A percentile compares a stretch with the other conserved stretches of the same genome.
These are phyloP conservation scores for Labeo catla DNA, from an alignment of 2,113 vertebrate genomes.

Conservation along the genomic window DNA sequence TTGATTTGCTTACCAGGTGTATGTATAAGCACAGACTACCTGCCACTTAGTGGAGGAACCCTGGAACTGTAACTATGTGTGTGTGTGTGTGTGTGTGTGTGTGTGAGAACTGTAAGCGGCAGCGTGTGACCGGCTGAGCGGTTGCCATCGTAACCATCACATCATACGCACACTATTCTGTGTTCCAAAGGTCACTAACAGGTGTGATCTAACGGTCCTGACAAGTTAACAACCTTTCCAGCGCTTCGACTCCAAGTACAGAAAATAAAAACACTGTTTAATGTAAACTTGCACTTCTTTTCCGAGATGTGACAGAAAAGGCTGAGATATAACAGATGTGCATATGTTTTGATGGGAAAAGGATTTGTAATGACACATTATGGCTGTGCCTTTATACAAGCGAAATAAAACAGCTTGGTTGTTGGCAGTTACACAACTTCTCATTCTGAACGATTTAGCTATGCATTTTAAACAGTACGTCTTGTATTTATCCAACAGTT, in stretches of 20 bases:
- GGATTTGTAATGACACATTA: neutral
- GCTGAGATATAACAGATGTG: neutral
- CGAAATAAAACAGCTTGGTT: neutral
- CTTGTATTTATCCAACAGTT: neutral
- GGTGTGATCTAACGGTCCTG: conserved; percentile 21
- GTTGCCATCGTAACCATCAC: conserved; percentile 21
- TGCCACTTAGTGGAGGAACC: conserved; percentile 73
- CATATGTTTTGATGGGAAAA: conserved; percentile 8
- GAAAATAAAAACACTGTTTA: neutral
- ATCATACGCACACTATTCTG: conserved; percentile 3
- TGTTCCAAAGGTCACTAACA: conserved; percentile 31
- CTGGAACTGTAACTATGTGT: conserved; percentile 58
- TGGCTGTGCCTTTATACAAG: neutral
- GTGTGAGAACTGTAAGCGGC: neutral
- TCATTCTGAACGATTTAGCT: neutral
- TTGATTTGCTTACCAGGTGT: conserved; percentile 64
- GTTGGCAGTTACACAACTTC: neutral
- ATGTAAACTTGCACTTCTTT: neutral
- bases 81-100: conserved; percentile 23
- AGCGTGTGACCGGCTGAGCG: neutral
- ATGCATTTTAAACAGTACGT: neutral
- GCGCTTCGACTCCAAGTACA: neutral
- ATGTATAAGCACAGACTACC: conserved; percentile 61
- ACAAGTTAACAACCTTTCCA: neutral
- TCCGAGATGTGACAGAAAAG: neutral